Conservation (phyloP, 2,797 vertebrate species). For the Spinus olivaceus region DNA sequence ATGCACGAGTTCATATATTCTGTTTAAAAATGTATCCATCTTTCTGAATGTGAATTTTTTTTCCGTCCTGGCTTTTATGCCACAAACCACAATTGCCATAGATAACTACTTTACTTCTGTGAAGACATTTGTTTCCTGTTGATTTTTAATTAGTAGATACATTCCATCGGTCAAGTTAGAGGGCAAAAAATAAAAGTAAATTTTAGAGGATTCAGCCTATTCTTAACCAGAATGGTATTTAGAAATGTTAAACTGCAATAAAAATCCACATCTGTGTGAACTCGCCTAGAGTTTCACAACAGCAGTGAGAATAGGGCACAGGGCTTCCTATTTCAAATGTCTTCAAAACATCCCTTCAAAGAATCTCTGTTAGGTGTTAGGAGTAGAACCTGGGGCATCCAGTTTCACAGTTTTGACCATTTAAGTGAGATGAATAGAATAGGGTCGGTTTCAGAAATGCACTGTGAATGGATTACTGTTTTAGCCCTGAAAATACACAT, state of each 20-base stretch:
- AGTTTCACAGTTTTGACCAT: slow-evolving; percentile 49
- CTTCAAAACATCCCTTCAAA: slow-evolving; percentile 57
- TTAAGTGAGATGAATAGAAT: slow-evolving; percentile 36
- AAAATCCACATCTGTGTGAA: slow-evolving; percentile 26
- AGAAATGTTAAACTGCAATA: slow-evolving; percentile 36
- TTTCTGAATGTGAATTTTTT: not conserved
- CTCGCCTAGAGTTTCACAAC: slow-evolving; percentile 36
- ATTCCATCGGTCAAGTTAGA: not conserved
- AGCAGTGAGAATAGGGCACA: slow-evolving; percentile 19
- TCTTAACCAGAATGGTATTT: not conserved
- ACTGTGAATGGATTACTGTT: slow-evolving; percentile 51
- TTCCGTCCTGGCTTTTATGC: not conserved
- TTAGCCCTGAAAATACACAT: slow-evolving; percentile 19
- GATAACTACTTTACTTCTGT: not conserved
- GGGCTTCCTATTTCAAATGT: slow-evolving; percentile 55
- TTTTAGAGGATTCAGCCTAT: slow-evolving; percentile 29
- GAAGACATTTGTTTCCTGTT: slow-evolving; percentile 37
- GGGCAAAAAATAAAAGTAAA: not conserved
- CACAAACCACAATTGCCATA: slow-evolving; percentile 27
- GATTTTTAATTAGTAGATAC: slow-evolving; percentile 1
- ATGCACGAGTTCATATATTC: not conserved
- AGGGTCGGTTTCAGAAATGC: not conserved
- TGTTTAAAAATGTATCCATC: not conserved
- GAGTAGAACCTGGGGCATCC: slow-evolving; percentile 34
- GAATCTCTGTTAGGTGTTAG: slow-evolving; percentile 58